phyloP scores from a whole-genome alignment of 2,797 vertebrate genomes.

The Scarus forsteni region DNA sequence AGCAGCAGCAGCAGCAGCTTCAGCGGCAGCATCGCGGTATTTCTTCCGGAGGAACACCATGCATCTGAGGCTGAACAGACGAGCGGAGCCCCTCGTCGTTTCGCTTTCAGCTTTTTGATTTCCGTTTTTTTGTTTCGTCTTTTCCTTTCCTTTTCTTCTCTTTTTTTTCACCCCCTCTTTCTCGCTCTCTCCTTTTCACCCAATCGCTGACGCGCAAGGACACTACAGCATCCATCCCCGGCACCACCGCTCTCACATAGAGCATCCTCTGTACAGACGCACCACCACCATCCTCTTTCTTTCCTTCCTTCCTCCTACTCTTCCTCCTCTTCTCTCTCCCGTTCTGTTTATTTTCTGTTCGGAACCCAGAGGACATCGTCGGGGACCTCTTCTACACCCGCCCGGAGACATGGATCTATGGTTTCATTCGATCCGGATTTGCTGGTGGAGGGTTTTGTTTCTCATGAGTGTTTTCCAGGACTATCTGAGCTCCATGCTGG shows the following conservation, averaged over 20 bases:
- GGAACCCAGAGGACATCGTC: slow-evolving; percentile 77
- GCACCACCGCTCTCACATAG: slow-evolving; percentile 74
- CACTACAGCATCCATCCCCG: slow-evolving; percentile 78
- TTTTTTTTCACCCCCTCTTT: too few species aligned
- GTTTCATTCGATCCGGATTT: slow-evolving; percentile 92
- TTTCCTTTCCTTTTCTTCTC: slow-evolving; percentile 15
- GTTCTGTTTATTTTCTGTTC: slow-evolving; percentile 58
- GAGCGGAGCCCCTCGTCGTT: slow-evolving; percentile 71
- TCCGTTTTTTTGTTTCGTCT: slow-evolving; percentile 39
- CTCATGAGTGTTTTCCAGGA: slow-evolving; percentile 94
- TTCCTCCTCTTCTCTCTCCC: slow-evolving; percentile 55
- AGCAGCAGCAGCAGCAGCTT: slow-evolving; percentile 33
- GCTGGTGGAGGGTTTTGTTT: slow-evolving; percentile 96
- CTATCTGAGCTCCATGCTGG: slow-evolving; percentile 94
- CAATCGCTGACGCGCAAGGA: slow-evolving; percentile 78
- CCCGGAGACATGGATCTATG: slow-evolving; percentile 95
- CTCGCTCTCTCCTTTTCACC: slow-evolving; percentile 44
- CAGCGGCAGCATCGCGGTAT: slow-evolving; percentile 64
- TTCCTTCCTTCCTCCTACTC: slow-evolving; percentile 52
- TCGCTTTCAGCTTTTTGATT: slow-evolving; percentile 61
- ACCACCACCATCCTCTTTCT: slow-evolving; percentile 62
- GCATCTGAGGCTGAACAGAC: slow-evolving; percentile 80
- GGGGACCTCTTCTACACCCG: slow-evolving; percentile 65
- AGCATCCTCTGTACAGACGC: slow-evolving; percentile 80
- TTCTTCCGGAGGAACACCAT: slow-evolving; percentile 82